Base-by-base conservation (phyloP, 2,888 invertebrate species). In the Beris chalybata region DNA sequence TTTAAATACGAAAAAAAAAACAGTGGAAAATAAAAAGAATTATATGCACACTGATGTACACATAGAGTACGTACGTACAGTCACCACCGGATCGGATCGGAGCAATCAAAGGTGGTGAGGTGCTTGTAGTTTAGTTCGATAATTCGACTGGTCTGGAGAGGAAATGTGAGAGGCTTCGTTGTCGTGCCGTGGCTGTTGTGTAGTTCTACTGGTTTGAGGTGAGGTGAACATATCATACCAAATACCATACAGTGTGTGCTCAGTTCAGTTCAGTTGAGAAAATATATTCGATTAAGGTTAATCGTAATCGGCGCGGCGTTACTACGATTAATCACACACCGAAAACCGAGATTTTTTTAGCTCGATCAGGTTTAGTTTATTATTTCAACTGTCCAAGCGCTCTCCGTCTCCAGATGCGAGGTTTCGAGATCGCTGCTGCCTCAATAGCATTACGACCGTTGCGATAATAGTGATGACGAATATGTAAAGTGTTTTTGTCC, bases 161-260 rank as follows among this genome's bases (percentile, higher is more conserved):
- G 30, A 55, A 38, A 55, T 55, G 53, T 29, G 31, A 55, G 55
- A 55, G 38, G 55, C 15, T 31, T 30, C 52, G 52, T 61, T 38
- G 63, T 55, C 13, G 53, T 48, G 45, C 43, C 13, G 13, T 9
- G 38, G n/a, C n/a, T 31, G 38, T 38, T 38, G 38, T 38, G 38
- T 38, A 38, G 38, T 38, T 38, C 9, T 38, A 9, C 38, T 38
- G 38, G 38, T 7, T 9, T 38, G 38, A 38, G 52, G 15, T 38
- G 50, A 61, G 52, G 52, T 61, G 61, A 61, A 52, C 61, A 61
- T 22, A 43, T 22, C 38, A 38, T 29, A 54, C 7, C 54, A 54
- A 22, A 56, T 43, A 54, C 31, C 50, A 15, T 31, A 30, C 30
- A 12, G 15, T 30, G 45, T 48, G 58, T 48, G 58, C 52, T 61